A percentile compares a stretch with the other conserved stretches of the same genome.
Evolutionary conservation across 1,140 invertebrate genomes (phyloP).

Genomic region (Saccostrea cuccullata): DNA sequence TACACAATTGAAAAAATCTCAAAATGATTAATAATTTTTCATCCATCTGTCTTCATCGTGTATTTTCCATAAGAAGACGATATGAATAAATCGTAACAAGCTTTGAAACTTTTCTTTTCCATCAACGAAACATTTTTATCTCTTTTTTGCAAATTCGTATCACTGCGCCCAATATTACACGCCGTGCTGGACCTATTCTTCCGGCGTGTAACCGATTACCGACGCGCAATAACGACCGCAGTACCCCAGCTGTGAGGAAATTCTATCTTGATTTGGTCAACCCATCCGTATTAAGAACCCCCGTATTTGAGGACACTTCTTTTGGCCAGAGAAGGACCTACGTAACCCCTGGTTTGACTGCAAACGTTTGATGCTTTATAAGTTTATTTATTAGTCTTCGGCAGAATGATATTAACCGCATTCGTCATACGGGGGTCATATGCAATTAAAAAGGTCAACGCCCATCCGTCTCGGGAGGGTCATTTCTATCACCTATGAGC

Average conservation of each 20-base stretch:
- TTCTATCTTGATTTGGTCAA: conserved; percentile 25
- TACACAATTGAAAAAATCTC: neutral
- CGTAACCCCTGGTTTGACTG: neutral
- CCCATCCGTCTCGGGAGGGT: conserved; percentile 47
- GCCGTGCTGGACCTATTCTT: neutral
- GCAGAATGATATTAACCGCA: conserved; percentile 38
- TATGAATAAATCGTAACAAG: conserved; percentile 1
- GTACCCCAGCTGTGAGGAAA: conserved; percentile 10
- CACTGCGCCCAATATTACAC: conserved; percentile 14
- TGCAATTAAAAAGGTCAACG: conserved; percentile 53
- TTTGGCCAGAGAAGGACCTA: neutral
- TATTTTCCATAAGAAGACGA: neutral
- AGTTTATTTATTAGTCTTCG: conserved; percentile 42
- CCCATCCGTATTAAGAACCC: conserved; percentile 30
- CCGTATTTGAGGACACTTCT: neutral
- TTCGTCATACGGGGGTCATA: conserved; percentile 51
- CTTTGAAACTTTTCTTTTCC: conserved; percentile 25
- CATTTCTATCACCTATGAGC: conserved; percentile 48
- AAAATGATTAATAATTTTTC: conserved; percentile 30
- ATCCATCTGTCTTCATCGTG: conserved; percentile 9
- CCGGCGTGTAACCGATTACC: conserved; percentile 28
- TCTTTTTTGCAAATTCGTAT: conserved; percentile 21
- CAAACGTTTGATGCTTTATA: conserved; percentile 39
- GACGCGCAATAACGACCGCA: neutral
- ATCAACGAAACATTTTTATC: conserved; percentile 25